A percentile compares a stretch with the other conserved stretches of the same genome.
These are phyloP conservation scores for Podiceps cristatus DNA, from an alignment of 2,113 vertebrate species.

Conservation along the genomic window DNA sequence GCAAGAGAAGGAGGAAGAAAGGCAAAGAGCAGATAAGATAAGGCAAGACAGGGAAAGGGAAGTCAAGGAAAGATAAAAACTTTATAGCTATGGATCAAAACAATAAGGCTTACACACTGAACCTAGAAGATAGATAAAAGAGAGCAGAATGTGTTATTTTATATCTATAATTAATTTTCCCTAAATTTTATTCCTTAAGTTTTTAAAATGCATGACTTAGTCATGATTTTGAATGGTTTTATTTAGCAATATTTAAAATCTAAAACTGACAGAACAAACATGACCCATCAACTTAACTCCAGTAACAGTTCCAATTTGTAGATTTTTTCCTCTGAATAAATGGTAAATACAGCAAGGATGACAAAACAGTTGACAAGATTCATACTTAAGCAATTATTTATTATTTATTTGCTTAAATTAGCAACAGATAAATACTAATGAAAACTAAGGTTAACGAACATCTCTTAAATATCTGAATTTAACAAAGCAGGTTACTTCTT, in stretches of 20 bases:
- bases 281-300: background rate
- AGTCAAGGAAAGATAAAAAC: background rate
- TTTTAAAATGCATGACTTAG: background rate
- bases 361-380: background rate
- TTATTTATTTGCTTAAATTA: background rate
- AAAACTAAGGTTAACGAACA: background rate
- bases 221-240: background rate
- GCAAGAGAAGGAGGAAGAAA: background rate
- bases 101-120: background rate
- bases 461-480: background rate
- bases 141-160: background rate
- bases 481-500: background rate
- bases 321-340: background rate
- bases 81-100: background rate
- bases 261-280: background rate
- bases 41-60: background rate
- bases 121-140: background rate
- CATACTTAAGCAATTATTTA: background rate
- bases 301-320: background rate
- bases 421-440: background rate
- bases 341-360: background rate
- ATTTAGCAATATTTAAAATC: background rate
- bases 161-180: background rate
- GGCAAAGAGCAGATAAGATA: background rate
- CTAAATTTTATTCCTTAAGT: background rate